phyloP scores from a whole-genome alignment of 2,888 invertebrate species.

The Pemphredon lugubris region DNA sequence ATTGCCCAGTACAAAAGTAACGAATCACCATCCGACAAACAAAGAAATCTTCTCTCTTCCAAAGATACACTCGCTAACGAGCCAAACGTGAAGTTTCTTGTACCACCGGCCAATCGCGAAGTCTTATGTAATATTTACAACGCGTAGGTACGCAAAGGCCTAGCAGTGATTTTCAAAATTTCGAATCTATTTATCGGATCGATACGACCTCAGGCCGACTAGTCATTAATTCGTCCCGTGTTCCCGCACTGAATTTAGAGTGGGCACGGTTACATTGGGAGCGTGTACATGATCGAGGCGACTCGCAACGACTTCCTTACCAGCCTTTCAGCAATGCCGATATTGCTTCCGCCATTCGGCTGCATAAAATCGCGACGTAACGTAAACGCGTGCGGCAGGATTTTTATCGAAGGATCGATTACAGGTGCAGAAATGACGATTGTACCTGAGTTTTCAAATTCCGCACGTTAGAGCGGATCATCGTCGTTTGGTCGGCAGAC shows the following conservation, averaged over 20 bases:
- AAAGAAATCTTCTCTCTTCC: too few species aligned
- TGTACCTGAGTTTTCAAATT: slow-evolving; percentile 16
- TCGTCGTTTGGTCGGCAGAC: not conserved
- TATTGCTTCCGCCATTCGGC: slow-evolving; percentile 50
- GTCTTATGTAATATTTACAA: too few species aligned
- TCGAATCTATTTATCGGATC: slow-evolving; percentile 20
- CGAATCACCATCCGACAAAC: too few species aligned
- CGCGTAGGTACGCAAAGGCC: too few species aligned
- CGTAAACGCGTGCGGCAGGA: slow-evolving; percentile 37
- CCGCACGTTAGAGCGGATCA: not conserved
- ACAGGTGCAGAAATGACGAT: slow-evolving; percentile 21
- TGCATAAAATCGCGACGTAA: slow-evolving; percentile 37
- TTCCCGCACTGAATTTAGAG: slow-evolving; percentile 32
- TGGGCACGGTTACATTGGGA: slow-evolving; percentile 44
- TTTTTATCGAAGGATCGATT: slow-evolving; percentile 38
- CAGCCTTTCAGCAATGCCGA: slow-evolving; percentile 19
- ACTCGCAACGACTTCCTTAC: slow-evolving; percentile 43
- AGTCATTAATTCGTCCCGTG: slow-evolving; percentile 37
- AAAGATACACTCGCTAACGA: too few species aligned
- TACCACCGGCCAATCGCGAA: too few species aligned
- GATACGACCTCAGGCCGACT: slow-evolving; percentile 27
- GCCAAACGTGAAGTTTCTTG: not conserved
- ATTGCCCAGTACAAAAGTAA: too few species aligned
- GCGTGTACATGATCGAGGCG: slow-evolving; percentile 33
- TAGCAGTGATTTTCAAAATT: slow-evolving; percentile 17